Percentiles rank a stretch among this genome's conserved stretches.
Evolutionary conservation across 2,797 vertebrate species (phyloP).

Genomic region (Arvicola amphibius): DNA sequence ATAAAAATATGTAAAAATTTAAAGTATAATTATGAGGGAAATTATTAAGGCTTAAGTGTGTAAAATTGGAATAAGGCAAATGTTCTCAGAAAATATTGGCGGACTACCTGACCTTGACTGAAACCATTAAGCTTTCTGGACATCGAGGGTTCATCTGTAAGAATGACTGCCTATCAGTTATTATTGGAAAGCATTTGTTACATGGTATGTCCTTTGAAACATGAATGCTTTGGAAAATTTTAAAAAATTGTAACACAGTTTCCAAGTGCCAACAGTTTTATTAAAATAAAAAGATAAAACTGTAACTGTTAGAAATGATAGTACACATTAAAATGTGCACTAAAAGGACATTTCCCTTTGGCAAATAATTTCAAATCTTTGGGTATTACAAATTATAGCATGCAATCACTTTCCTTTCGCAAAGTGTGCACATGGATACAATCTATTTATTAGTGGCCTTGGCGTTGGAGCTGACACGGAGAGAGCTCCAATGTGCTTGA

Average conservation of each 20-base stretch:
- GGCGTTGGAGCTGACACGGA: not conserved
- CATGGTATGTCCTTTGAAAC: not conserved
- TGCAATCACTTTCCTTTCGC: not conserved
- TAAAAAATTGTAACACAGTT: constrained; percentile 8
- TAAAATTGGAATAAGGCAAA: not conserved
- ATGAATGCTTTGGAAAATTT: constrained; percentile 34
- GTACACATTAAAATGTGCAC: not conserved
- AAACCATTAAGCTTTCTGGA: constrained; percentile 4
- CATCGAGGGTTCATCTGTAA: not conserved
- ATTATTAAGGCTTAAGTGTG: not conserved
- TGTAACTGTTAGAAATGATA: not conserved
- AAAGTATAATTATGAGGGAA: not conserved
- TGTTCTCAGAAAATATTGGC: constrained; percentile 44
- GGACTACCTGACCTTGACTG: constrained; percentile 6
- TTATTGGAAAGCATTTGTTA: not conserved
- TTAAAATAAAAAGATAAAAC: constrained; percentile 3
- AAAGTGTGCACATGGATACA: not conserved
- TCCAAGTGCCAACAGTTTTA: constrained; percentile 11
- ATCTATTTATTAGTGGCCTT: not conserved
- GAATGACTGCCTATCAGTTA: not conserved
- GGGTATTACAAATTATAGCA: not conserved
- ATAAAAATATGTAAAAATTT: not conserved
- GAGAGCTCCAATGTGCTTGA: too few species aligned
- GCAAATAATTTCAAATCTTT: not conserved
- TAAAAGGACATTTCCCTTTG: not conserved